These are phyloP conservation scores for Cyclargus thomasi DNA, from an alignment of 1,140 invertebrate species.

Conservation along the genomic window DNA sequence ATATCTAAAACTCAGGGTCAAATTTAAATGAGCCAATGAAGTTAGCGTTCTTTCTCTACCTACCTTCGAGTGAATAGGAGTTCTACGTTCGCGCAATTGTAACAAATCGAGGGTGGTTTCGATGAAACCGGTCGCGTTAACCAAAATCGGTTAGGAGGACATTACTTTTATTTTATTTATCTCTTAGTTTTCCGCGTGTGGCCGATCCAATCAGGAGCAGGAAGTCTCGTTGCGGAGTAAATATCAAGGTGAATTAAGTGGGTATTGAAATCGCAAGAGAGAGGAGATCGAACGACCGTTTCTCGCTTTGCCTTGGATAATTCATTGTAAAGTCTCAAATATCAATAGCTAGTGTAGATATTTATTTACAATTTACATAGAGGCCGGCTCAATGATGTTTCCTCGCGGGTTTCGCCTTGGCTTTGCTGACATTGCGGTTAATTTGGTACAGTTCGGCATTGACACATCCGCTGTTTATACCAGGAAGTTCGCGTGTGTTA, in stretches of 20 bases:
- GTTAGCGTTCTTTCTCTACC: too few relatives aligned
- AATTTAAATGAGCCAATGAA: too few relatives aligned
- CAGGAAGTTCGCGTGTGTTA: conserved; percentile 42
- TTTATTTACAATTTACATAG: conserved; percentile 6
- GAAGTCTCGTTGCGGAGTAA: conserved; percentile 54
- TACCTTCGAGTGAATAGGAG: background rate
- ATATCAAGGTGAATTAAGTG: conserved; percentile 61
- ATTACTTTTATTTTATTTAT: conserved; percentile 23
- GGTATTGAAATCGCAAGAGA: conserved; percentile 36
- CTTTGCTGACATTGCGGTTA: conserved; percentile 56
- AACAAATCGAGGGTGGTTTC: background rate
- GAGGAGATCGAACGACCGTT: conserved; percentile 30
- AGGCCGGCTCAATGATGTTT: conserved; percentile 24
- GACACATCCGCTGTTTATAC: conserved; percentile 58
- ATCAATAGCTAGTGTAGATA: background rate
- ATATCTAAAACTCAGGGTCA: too few relatives aligned
- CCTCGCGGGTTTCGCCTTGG: conserved; percentile 46
- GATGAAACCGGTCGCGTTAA: background rate
- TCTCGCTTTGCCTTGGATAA: conserved; percentile 41
- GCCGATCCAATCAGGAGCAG: conserved; percentile 51
- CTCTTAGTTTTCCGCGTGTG: conserved; percentile 25
- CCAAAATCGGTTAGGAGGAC: background rate
- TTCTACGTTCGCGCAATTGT: conserved; percentile 8
- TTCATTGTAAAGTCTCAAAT: background rate
- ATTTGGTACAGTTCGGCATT: conserved; percentile 61